phyloP scores from a whole-genome alignment of 2,113 vertebrate genomes.

The Scophthalmus maximus region DNA sequence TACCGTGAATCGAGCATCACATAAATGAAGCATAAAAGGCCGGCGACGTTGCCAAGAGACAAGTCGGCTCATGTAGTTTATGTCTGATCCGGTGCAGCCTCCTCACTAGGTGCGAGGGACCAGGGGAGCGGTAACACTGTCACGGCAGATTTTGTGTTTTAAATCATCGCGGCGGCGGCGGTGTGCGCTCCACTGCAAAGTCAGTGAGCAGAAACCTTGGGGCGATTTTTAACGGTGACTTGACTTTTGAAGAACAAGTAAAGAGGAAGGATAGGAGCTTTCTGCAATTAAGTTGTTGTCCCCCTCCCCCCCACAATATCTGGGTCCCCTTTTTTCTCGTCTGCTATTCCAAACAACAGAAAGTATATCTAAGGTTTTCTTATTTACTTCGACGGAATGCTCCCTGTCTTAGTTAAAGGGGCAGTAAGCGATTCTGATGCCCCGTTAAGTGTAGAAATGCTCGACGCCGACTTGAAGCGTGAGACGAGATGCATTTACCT shows the following conservation, averaged over 20 bases:
- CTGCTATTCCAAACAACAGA: too few species aligned
- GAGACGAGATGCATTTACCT: too few species aligned
- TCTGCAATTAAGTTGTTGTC: too few species aligned
- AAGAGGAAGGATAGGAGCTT: conserved; percentile 48
- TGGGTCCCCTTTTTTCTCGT: too few species aligned
- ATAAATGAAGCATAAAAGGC: conserved; percentile 19
- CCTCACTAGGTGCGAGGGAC: conserved; percentile 18
- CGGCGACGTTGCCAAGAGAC: conserved; percentile 30
- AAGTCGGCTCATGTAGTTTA: conserved; percentile 12
- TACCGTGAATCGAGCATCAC: conserved; percentile 18
- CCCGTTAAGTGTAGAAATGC: too few species aligned
- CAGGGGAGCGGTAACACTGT: conserved; percentile 29
- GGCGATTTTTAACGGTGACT: conserved; percentile 58
- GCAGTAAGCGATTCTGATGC: too few species aligned
- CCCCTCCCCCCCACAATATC: too few species aligned
- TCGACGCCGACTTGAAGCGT: too few species aligned
- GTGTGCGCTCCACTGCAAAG: background rate
- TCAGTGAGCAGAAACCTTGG: conserved; percentile 41
- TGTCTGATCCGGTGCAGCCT: conserved; percentile 34
- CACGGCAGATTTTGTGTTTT: conserved; percentile 48
- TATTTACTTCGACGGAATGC: too few species aligned
- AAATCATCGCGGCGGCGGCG: conserved; percentile 48
- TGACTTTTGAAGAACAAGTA: conserved; percentile 57
- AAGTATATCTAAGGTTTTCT: too few species aligned
- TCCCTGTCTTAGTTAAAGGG: too few species aligned